Evolutionary conservation across 2,113 vertebrate genomes (phyloP).

Genomic region (Sigmodon hispidus): DNA sequence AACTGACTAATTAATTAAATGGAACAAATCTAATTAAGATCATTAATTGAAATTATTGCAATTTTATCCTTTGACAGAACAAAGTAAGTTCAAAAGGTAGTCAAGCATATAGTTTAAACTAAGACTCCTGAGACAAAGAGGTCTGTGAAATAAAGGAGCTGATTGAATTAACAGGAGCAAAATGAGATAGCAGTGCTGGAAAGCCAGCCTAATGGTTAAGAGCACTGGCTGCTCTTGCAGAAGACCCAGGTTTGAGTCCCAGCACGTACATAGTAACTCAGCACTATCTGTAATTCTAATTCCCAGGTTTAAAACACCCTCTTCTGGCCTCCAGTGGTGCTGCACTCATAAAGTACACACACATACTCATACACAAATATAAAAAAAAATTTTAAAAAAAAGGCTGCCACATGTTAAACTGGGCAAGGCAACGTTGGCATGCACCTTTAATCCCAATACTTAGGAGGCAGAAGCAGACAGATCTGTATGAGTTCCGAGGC

Average conservation of each 20-base stretch:
- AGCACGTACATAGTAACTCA: neutral
- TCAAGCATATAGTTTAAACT: neutral
- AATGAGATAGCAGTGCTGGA: neutral
- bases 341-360: neutral
- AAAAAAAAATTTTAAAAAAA: neutral
- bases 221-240: neutral
- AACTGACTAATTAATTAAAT: neutral
- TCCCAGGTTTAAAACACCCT: neutral
- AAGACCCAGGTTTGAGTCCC: neutral
- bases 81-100: slow-evolving; percentile 26
- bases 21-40: neutral
- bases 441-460: neutral
- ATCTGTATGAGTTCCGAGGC: neutral
- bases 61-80: slow-evolving; percentile 1
- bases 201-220: neutral
- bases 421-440: neutral
- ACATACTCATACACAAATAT: neutral
- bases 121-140: neutral
- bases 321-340: neutral
- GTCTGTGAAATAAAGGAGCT: neutral
- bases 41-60: neutral
- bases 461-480: neutral
- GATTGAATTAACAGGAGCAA: neutral
- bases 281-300: neutral
- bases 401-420: neutral